These are phyloP conservation scores for Clivina fossor DNA, from an alignment of 2,888 invertebrate genomes.

Conservation along the genomic window DNA sequence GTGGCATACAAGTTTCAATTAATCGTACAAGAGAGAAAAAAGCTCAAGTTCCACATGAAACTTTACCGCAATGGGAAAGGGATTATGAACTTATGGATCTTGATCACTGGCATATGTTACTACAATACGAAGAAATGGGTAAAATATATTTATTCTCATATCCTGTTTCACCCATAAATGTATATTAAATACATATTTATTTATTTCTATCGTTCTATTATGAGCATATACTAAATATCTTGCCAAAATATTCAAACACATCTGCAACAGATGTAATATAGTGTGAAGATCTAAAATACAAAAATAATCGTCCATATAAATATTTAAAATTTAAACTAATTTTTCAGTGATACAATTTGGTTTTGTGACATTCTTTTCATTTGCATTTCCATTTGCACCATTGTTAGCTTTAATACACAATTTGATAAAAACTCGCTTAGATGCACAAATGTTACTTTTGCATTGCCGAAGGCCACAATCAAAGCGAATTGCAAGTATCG, in stretches of 20 bases:
- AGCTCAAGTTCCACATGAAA: neutral
- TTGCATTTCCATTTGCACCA: conserved; percentile 67
- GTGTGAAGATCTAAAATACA: too few relatives aligned
- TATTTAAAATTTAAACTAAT: neutral
- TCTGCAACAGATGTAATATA: too few relatives aligned
- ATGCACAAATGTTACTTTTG: conserved; percentile 44
- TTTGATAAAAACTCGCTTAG: conserved; percentile 58
- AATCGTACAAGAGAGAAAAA: neutral
- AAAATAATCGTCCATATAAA: too few relatives aligned
- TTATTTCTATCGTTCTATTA: too few relatives aligned
- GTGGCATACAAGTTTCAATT: neutral
- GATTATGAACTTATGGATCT: conserved; percentile 47
- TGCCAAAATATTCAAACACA: too few relatives aligned
- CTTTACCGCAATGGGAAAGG: conserved; percentile 49
- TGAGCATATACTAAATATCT: too few relatives aligned
- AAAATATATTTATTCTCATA: conserved; percentile 20
- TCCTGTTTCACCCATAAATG: neutral
- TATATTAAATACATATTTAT: too few relatives aligned
- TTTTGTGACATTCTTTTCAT: conserved; percentile 66
- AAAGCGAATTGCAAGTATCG: conserved; percentile 41
- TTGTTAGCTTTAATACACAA: conserved; percentile 65
- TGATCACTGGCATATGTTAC: conserved; percentile 46
- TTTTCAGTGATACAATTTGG: conserved; percentile 64
- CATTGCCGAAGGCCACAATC: conserved; percentile 44
- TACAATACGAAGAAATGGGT: conserved; percentile 50